Evolutionary conservation across 2,113 vertebrate genomes (phyloP), one percentile per base, ranked within the genome.

Genomic region (Platichthys flesus): DNA sequence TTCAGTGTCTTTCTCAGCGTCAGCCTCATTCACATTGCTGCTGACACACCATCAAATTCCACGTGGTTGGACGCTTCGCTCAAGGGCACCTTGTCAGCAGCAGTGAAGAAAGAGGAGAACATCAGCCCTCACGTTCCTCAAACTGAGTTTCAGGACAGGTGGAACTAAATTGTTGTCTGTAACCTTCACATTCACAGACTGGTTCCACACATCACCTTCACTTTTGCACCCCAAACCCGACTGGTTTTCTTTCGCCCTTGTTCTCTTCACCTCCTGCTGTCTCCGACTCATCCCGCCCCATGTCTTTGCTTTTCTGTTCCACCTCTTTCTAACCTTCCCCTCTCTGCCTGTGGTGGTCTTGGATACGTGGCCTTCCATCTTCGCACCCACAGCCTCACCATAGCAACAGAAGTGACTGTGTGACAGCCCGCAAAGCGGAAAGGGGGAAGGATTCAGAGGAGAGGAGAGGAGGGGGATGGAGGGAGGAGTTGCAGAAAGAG

Each of bases 401-500:
- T 91, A 88, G 92, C 91, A 94, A 92, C 91, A 72, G 81, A 79
- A 81, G 55, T 56, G 72, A 82, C 71, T 82, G 85, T 56, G 58
- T 67, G 55, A 80, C 62, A 85, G 71, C 35, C 65, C 68, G 72
- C 74, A 74, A 47, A 54, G 52, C 71, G 24, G 9, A 42, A 9
- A 24, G 23, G 20, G 37, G 35, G 23, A 35, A 26, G 40, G 35
- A n/a, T 24, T 49, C 14, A 35, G 21, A 66, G 37, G 20, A 76
- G 28, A 35, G 54, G 66, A 62, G 26, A 52, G n/a, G 20, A 8
- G 59, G 67, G 21, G 57, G 70, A 73, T 35, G 59, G 56, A 79
- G 67, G 40, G 66, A 82, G 76, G 70, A 67, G 72, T 47, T 74
- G 76, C 62, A 57, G 67, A 78, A 83, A 83, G 24, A 58, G 26